Base-by-base conservation (phyloP, 2,797 vertebrate species). In the Myotis daubentonii region DNA sequence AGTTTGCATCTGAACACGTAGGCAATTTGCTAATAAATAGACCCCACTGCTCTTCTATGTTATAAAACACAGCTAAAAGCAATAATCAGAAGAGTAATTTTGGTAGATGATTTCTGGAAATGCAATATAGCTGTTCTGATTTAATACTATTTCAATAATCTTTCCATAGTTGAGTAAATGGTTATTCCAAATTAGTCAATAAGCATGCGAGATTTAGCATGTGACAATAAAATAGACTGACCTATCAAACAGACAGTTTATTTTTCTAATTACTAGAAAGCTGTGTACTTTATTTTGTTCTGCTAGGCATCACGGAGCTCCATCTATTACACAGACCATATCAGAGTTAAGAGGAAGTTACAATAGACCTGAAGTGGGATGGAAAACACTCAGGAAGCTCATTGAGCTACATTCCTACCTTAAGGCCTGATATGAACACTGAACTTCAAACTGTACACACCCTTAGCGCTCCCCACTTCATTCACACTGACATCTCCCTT, bases 181-280 rank as follows among this genome's bases (percentile, higher is more conserved):
- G 76, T 86, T 93, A 92, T 91, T 94, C 33, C 72, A 68, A 68
- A 17, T 74, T 78, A 94, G 86, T 95, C 80, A 89, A 83, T 33
- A 72, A 51, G 89, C 96, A 95, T 96, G 96, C 91, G 94, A 60
- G 60, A 83, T 88, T 92, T 92, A 90, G 84, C 87, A 76, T 85
- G 82, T 84, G 83, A 89, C 76, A 80, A 53, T 65, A 72, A 94
- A 93, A 87, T 60, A 76, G 78, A 78, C 57, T 68, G 49, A 79
- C 49, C 66, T 86, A 87, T 53, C 72, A 55, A 75, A 88, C 72
- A 47, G 30, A 66, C 36, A 60, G 65, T 91, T 92, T 44, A 33
- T n/a, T 78, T 76, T 86, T 87, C 91, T 57, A 80, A 92, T 89
- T 51, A 84, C 87, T 87, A 74, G 94, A 79, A 60, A 72, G 76